phyloP scores from a whole-genome alignment of 92 coral and sea anemone genomes.

The Montipora capitata region DNA sequence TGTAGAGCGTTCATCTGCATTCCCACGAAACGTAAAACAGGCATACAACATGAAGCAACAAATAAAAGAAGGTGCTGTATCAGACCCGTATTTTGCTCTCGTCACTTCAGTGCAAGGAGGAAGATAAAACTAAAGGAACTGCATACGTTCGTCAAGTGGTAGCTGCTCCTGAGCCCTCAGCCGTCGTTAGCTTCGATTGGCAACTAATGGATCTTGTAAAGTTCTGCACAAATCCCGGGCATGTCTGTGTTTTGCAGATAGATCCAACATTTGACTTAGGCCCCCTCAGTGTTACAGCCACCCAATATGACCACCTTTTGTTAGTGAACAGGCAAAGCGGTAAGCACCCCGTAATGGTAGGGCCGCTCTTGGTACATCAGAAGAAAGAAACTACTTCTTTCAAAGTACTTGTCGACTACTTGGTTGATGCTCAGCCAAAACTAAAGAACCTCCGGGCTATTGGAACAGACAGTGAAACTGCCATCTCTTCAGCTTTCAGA shows the following conservation, averaged over 20 bases:
- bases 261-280: slow-evolving; percentile 68
- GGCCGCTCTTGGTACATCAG: slow-evolving; percentile 54
- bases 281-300: slow-evolving; percentile 66
- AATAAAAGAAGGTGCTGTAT: slow-evolving; percentile 21
- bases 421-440: slow-evolving; percentile 32
- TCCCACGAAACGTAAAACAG: slow-evolving; percentile 56
- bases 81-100: slow-evolving; percentile 58
- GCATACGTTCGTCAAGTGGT: slow-evolving; percentile 57
- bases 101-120: slow-evolving; percentile 71
- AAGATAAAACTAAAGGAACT: slow-evolving; percentile 45
- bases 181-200: slow-evolving; percentile 46
- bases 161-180: slow-evolving; percentile 58
- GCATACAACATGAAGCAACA: slow-evolving; percentile 45
- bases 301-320: slow-evolving; percentile 52
- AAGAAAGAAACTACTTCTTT: slow-evolving; percentile 25
- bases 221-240: slow-evolving; percentile 50
- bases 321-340: slow-evolving; percentile 54
- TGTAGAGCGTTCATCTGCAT: slow-evolving; percentile 35
- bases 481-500: slow-evolving; percentile 57
- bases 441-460: slow-evolving; percentile 48
- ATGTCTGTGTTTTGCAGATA: slow-evolving; percentile 51
- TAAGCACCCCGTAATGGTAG: slow-evolving; percentile 66
- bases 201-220: slow-evolving; percentile 40
- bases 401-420: slow-evolving; percentile 34
- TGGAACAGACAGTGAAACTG: slow-evolving; percentile 69